phyloP scores from a whole-genome alignment of 2,113 vertebrate genomes.

The Cinclus cinclus region DNA sequence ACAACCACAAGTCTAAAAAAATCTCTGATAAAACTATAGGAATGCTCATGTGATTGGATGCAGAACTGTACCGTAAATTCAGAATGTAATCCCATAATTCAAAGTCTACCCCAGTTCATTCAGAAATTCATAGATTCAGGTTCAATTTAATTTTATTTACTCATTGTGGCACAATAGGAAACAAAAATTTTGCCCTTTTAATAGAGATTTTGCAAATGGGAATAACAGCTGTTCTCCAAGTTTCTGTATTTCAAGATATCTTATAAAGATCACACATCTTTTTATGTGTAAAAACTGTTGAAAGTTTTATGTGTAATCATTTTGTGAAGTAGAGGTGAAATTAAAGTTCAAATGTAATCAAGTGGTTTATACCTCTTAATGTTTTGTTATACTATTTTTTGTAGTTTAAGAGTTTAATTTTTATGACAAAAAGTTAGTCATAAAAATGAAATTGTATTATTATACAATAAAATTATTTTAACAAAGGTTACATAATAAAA shows the following conservation, averaged over 20 bases:
- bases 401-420: background rate
- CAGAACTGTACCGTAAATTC: background rate
- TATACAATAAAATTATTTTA: background rate
- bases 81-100: background rate
- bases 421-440: background rate
- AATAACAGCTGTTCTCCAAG: background rate
- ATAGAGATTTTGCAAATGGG: background rate
- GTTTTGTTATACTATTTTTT: background rate
- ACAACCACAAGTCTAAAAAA: background rate
- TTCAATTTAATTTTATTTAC: background rate
- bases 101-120: background rate
- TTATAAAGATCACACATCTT: background rate
- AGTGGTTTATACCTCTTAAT: background rate
- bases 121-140: background rate
- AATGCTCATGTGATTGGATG: background rate
- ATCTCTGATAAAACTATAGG: rapidly evolving
- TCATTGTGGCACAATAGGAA: background rate
- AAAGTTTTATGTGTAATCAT: background rate
- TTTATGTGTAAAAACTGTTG: background rate
- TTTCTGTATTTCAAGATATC: background rate
- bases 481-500: background rate
- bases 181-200: background rate
- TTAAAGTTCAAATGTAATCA: background rate
- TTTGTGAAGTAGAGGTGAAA: background rate
- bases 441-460: background rate